Percentiles rank a stretch among this genome's conserved stretches.
Conservation (phyloP, 2,797 vertebrate species). For the Rhabdophis nuchalis region DNA sequence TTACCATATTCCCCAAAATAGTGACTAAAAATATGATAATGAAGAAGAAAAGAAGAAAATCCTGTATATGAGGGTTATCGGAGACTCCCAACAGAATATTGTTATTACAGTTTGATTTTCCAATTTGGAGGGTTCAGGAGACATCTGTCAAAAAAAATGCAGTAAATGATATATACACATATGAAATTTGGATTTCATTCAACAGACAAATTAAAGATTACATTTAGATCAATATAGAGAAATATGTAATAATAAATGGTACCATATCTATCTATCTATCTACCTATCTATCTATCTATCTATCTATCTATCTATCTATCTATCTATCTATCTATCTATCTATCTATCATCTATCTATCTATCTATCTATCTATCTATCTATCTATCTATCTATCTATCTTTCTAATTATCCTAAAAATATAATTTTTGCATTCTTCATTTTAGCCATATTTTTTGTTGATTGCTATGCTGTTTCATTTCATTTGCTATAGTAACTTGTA, state of each 20-base stretch:
- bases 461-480: too few relatives aligned
- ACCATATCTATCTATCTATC: too few relatives aligned
- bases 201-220: neutral
- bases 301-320: too few relatives aligned
- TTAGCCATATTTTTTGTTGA: too few relatives aligned
- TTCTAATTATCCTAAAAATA: too few relatives aligned
- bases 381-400: too few relatives aligned
- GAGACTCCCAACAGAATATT: constrained; percentile 28
- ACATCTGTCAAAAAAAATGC: neutral
- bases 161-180: neutral
- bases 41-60: constrained; percentile 17
- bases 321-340: too few relatives aligned
- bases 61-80: neutral
- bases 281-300: too few relatives aligned
- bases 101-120: constrained; percentile 7
- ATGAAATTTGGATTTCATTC: neutral
- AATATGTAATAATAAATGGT: too few relatives aligned
- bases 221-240: neutral
- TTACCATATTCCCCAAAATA: constrained; percentile 12
- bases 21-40: constrained; percentile 19
- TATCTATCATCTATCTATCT: too few relatives aligned
- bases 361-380: too few relatives aligned
- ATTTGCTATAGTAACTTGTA: neutral
- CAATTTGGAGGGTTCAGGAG: neutral
- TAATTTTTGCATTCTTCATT: too few relatives aligned